Evolutionary conservation across 2,113 vertebrate species (phyloP), one percentile per base, ranked within the genome.

Genomic region (Dipodomys merriami): DNA sequence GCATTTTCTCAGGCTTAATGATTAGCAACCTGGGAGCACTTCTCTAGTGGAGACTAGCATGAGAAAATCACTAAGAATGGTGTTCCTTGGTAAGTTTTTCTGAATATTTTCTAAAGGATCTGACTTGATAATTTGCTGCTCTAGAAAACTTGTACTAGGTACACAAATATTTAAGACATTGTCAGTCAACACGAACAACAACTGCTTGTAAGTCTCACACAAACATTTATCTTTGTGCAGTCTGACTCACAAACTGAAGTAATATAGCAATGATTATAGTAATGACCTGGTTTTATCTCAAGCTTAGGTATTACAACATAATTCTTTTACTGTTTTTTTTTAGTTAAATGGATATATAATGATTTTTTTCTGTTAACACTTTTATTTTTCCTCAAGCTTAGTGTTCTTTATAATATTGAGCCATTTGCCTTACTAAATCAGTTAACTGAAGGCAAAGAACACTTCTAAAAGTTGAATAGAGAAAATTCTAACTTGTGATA

Each of bases 281-380:
- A 20, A 53, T 25, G 46, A 67, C 39, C 23, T 60, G 39, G 23
- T 6, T 80, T 23, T 15, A 39, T 57, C 20, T 29, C 9, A 19
- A 9, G 60, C 30, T 74, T 94, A 74, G 9, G 13, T 85, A 1
- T 84, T 46, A 27, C 86, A 79, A 88, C 13, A 44, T 87, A 29
- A 44, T 91, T 60, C 27, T 2, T 74, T 74, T 60, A 35, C 44
- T 76, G 89, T 88, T 69, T 15, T 35, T 91, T 93, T 86, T 67
- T 10, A 82, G n/a, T 82, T 76, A 86, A 87, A 44, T 76, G 33
- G 88, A 39, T 60, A n/a, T 68, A 87, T 86, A 79, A 9, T 57
- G 77, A 67, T 82, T 53, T 92, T 91, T 35, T 8, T 7, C 20
- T 73, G 11, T 64, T 82, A 71, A 22, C 25, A 60, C 29, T 88